phyloP scores from a whole-genome alignment of 2,113 vertebrate genomes.

The Forbesichthys agassizii region DNA sequence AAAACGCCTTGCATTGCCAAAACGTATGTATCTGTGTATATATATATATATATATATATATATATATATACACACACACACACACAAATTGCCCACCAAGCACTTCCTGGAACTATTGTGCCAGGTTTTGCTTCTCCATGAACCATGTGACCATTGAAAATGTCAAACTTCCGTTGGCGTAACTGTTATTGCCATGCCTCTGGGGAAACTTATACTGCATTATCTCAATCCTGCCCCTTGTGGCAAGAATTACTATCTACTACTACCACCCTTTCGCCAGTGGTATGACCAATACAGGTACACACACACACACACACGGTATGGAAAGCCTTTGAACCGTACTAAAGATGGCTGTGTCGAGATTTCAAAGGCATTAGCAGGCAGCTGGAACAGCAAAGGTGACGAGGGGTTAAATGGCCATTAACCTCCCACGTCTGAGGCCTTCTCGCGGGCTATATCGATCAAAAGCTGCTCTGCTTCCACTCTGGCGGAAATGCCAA shows the following conservation, averaged over 20 bases:
- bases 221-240: not conserved
- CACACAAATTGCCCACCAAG: no score
- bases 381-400: slow-evolving; percentile 47
- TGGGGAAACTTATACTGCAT: no score
- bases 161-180: no score
- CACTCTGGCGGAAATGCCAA: slow-evolving; percentile 33
- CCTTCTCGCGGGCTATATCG: slow-evolving; percentile 54
- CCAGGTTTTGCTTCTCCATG: no score
- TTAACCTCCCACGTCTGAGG: slow-evolving; percentile 61
- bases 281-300: not conserved
- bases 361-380: slow-evolving; percentile 54
- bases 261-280: not conserved
- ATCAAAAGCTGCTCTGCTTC: slow-evolving; percentile 53
- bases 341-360: slow-evolving; percentile 43
- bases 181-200: no score
- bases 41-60: no score
- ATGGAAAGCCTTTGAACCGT: slow-evolving; percentile 33
- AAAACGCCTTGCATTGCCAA: no score
- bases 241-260: not conserved
- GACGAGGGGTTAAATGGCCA: slow-evolving; percentile 70
- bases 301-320: not conserved
- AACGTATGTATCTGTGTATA: no score
- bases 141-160: no score
- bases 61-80: no score
- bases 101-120: no score